Percentiles rank a stretch among this genome's conserved stretches.
Conservation (phyloP, 1,140 invertebrate species). For the Sycophaga agraensis region DNA sequence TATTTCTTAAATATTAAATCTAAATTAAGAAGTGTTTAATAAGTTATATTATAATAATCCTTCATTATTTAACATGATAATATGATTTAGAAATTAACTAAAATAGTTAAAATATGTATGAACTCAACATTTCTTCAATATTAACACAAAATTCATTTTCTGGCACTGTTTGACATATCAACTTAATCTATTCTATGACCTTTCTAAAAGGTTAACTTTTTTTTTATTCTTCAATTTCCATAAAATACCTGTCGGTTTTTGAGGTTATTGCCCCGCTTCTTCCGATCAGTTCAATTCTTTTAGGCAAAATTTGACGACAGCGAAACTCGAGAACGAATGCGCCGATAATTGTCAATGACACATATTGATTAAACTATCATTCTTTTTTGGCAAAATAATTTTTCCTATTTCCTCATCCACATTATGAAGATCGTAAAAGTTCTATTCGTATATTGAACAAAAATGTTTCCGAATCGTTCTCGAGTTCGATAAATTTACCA, state of each 20-base stretch:
- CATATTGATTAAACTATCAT: neutral
- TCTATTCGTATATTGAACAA: constrained; percentile 2
- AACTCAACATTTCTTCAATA: neutral
- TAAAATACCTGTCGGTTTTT: constrained; percentile 14
- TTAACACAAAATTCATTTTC: neutral
- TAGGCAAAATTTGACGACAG: constrained; percentile 15
- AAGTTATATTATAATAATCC: too few species aligned
- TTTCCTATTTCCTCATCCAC: constrained; percentile 1
- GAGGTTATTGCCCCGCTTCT: constrained; percentile 36
- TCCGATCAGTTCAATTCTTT: constrained; percentile 32
- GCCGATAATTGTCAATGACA: constrained; percentile 11
- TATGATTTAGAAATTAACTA: neutral
- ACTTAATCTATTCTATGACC: neutral
- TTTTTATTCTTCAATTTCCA: constrained; percentile 6
- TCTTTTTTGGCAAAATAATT: constrained; percentile 18
- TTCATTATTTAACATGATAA: too few species aligned
- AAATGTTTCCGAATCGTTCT: constrained; percentile 21
- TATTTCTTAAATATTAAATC: too few species aligned
- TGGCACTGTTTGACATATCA: neutral
- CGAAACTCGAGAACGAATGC: constrained; percentile 27
- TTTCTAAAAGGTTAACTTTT: neutral
- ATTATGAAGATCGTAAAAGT: constrained; percentile 8
- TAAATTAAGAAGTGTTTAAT: too few species aligned
- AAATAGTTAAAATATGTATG: neutral
- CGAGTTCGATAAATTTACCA: constrained; percentile 18